Percentiles rank a stretch among this genome's conserved stretches.
These are phyloP conservation scores for Netelia inedita DNA, from an alignment of 2,888 invertebrate species.

Conservation along the genomic window DNA sequence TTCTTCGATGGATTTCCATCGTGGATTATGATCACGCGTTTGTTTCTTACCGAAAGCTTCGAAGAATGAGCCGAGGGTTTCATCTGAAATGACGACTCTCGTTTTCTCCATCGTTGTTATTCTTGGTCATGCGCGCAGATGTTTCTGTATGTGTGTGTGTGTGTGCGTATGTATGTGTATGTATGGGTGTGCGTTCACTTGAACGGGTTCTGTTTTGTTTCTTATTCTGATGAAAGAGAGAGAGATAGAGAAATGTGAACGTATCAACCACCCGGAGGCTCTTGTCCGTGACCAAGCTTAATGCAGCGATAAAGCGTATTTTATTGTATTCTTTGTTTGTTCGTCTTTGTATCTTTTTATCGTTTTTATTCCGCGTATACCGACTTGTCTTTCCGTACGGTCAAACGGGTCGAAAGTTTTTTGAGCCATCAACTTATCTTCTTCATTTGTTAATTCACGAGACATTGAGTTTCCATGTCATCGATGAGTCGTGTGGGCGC, in stretches of 20 bases:
- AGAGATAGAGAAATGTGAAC: slow-evolving; percentile 41
- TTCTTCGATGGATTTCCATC: slow-evolving; percentile 50
- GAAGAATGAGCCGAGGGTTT: slow-evolving; percentile 63
- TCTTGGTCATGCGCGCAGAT: slow-evolving; percentile 30
- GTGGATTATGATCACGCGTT: slow-evolving; percentile 61
- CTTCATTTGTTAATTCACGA: slow-evolving; percentile 29
- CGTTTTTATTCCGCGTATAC: slow-evolving; percentile 41
- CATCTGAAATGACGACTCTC: slow-evolving; percentile 74
- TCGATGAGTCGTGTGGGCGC: slow-evolving; percentile 81
- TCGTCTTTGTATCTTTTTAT: slow-evolving; percentile 50
- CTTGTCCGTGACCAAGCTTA: slow-evolving; percentile 61
- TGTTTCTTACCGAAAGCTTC: slow-evolving; percentile 70
- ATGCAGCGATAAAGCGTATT: slow-evolving; percentile 66
- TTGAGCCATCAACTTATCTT: slow-evolving; percentile 24
- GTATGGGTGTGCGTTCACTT: slow-evolving; percentile 53
- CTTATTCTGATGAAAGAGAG: slow-evolving; percentile 45
- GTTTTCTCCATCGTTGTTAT: slow-evolving; percentile 67
- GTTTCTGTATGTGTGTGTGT: slow-evolving; percentile 26
- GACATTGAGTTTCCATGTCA: slow-evolving; percentile 47
- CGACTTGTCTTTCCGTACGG: slow-evolving; percentile 38
- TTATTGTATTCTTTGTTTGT: slow-evolving; percentile 49
- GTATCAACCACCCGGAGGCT: slow-evolving; percentile 61
- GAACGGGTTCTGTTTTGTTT: slow-evolving; percentile 10
- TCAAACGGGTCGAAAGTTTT: slow-evolving; percentile 50
- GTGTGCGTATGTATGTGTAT: slow-evolving; percentile 38